Evolutionary conservation across 2,113 vertebrate species (phyloP).

Genomic region (Hydropotes inermis): DNA sequence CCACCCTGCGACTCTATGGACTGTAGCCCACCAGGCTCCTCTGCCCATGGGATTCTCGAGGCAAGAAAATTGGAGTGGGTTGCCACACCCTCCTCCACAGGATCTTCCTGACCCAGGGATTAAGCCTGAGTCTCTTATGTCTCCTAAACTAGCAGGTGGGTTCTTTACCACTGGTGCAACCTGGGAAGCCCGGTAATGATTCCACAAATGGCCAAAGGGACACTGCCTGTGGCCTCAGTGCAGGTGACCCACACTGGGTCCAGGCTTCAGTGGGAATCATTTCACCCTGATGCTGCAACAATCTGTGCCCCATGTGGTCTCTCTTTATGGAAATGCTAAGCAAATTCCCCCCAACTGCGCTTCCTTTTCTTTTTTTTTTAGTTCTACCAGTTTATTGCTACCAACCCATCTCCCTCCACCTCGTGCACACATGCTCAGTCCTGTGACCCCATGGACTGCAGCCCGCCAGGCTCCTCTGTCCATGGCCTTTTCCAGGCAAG

Average conservation of each 20-base stretch:
- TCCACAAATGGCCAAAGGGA: background rate
- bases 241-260: background rate
- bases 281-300: background rate
- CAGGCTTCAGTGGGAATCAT: background rate
- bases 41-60: background rate
- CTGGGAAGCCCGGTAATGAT: background rate
- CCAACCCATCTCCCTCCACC: no score
- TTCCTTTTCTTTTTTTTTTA: background rate
- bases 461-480: no score
- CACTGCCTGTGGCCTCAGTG: background rate
- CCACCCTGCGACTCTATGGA: background rate
- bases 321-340: background rate
- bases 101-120: background rate
- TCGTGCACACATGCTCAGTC: no score
- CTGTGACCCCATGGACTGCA: no score
- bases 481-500: no score
- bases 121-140: background rate
- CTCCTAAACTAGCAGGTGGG: background rate
- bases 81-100: background rate
- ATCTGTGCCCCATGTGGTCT: background rate
- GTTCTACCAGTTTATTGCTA: no score
- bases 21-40: background rate
- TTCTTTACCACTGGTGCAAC: background rate
- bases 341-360: rapidly evolving
- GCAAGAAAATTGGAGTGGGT: background rate